Evolutionary conservation across 2,797 vertebrate genomes (phyloP).

Genomic region (Sciurus vulgaris): DNA sequence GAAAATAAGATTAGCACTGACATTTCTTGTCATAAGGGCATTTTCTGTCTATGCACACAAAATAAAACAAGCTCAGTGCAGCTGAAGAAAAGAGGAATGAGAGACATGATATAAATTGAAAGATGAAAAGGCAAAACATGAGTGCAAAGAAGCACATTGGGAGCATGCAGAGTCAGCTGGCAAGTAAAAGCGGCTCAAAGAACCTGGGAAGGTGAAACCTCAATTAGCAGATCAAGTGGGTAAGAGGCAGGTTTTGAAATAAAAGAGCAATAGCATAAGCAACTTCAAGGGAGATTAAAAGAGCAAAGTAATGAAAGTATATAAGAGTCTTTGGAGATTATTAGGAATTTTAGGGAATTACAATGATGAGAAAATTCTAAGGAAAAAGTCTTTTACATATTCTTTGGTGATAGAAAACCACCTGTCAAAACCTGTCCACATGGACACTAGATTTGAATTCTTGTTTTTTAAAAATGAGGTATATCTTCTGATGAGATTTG

Average conservation of each 20-base stretch:
- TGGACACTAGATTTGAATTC: background rate
- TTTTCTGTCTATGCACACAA: constrained; percentile 66
- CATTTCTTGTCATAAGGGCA: constrained; percentile 68
- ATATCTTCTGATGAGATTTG: background rate
- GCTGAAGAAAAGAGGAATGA: constrained; percentile 57
- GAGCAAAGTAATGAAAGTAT: constrained; percentile 57
- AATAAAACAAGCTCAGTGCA: constrained; percentile 47
- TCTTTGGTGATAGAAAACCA: constrained; percentile 60
- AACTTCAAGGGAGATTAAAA: constrained; percentile 71
- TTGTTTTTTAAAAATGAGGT: background rate
- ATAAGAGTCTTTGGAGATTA: constrained; percentile 41
- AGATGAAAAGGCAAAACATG: constrained; percentile 56
- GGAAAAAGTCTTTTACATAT: constrained; percentile 29
- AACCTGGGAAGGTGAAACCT: constrained; percentile 53
- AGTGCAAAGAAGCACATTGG: background rate
- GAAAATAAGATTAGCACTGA: constrained; percentile 68
- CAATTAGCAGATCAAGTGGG: constrained; percentile 74
- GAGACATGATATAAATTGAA: constrained; percentile 30
- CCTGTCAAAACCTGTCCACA: background rate
- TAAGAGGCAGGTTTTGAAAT: constrained; percentile 74
- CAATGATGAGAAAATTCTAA: constrained; percentile 16
- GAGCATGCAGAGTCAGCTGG: constrained; percentile 7
- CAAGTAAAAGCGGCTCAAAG: background rate
- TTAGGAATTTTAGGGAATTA: constrained; percentile 51
- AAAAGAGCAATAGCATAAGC: constrained; percentile 56